Percentiles rank a stretch among this genome's conserved stretches.
phyloP scores from a whole-genome alignment of 1,140 invertebrate genomes.

The Drosophila serrata region DNA sequence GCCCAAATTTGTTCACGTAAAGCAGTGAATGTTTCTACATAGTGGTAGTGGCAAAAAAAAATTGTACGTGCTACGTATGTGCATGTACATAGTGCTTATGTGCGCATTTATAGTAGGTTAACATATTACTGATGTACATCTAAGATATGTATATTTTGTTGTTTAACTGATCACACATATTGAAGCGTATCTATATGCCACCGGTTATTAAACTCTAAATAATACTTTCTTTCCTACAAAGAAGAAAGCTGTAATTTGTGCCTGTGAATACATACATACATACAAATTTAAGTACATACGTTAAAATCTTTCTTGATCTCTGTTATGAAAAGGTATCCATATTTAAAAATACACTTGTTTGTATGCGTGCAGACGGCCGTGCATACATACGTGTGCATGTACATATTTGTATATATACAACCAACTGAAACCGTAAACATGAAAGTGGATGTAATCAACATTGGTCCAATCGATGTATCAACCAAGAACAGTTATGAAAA shows the following conservation, averaged over 20 bases:
- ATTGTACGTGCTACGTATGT: conserved; percentile 13
- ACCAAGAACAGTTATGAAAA: conserved; percentile 6
- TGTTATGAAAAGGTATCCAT: conserved; percentile 45
- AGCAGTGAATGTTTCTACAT: background rate
- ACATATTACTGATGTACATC: conserved; percentile 32
- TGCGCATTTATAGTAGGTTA: conserved; percentile 27
- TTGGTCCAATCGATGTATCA: background rate
- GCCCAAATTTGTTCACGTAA: background rate
- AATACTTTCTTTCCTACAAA: conserved; percentile 29
- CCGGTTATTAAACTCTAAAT: conserved; percentile 18
- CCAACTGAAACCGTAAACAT: conserved; percentile 30
- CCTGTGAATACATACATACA: conserved; percentile 3
- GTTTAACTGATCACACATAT: background rate
- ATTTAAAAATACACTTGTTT: conserved; percentile 38
- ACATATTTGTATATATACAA: conserved; percentile 22
- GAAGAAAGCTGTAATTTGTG: conserved; percentile 4
- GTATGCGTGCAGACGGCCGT: conserved; percentile 8
- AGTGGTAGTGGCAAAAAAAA: conserved; percentile 8
- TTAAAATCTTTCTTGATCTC: conserved; percentile 26
- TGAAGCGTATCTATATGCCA: background rate
- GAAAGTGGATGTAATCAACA: conserved; percentile 20
- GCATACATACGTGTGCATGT: background rate
- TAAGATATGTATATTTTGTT: conserved; percentile 8
- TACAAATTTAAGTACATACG: conserved; percentile 3
- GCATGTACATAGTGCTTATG: conserved; percentile 21